Evolutionary conservation across 2,888 invertebrate species (phyloP), one percentile per base, ranked within the genome.

Genomic region (Eupithecia insigniata): DNA sequence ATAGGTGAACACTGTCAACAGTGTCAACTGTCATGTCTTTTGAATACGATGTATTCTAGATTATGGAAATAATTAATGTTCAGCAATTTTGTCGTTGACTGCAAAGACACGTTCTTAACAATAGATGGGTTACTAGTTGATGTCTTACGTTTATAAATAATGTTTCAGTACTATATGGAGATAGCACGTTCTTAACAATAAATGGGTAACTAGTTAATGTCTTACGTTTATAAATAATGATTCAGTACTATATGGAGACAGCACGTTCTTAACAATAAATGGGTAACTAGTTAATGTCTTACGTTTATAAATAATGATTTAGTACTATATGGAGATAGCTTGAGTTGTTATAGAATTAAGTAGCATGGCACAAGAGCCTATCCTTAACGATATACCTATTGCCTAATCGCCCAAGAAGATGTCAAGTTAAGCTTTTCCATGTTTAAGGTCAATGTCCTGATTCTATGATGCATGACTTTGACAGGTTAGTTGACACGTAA

Each of bases 401-500:
- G n/a, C n/a, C n/a, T 43, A 18, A 8, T 51, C 3, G 10, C 22
- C n/a, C 1, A 51, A 51, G 36, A 14, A 36, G 22, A 51, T n/a
- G 22, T 22, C 8, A n/a, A 46, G n/a, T n/a, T n/a, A n/a, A 46
- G n/a, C 16, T 46, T 46, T 46, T 46, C 46, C n/a, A n/a, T n/a
- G n/a, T 22, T 3, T 22, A 7, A 22, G 10, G 22, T 51, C 51
- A 51, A 51, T 22, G 51, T 51, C n/a, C 51, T 51, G 22, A 4
- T 22, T 22, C 1, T 51, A 18, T 58, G 28, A 60, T 30, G 28
- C 22, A 22, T 51, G 46, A 18, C 55, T 26, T 55, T 60, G 30
- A 30, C 60, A 60, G 60, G 30, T 46, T 30, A 66, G 30, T 66
- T 14, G 51, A 66, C 28, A 18, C 18, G 30, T 60, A 60, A 60